Evolutionary conservation across 2,113 vertebrate species (phyloP).

Genomic region (Oriolus oriolus): DNA sequence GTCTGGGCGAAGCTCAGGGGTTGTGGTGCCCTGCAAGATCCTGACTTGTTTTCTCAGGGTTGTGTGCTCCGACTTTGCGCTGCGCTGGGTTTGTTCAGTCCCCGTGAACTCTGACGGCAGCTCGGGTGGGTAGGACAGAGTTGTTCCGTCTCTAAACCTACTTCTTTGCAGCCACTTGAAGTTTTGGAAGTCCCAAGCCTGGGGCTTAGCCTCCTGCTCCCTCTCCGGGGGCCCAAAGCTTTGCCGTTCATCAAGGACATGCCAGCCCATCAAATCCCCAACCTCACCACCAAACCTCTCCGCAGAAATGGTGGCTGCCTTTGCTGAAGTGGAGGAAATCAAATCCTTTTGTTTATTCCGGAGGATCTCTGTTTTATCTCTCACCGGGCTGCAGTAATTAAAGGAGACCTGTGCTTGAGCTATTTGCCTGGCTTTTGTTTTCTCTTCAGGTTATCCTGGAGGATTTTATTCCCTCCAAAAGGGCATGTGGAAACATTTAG

Average conservation of each 20-base stretch:
- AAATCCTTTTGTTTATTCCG: not conserved
- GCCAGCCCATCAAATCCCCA: not conserved
- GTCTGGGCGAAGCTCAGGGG: not conserved
- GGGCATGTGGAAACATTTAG: not conserved
- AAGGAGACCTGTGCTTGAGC: slow-evolving; percentile 17
- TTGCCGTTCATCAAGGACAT: not conserved
- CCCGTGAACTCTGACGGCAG: not conserved
- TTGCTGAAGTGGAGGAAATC: slow-evolving; percentile 14
- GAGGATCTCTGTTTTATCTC: slow-evolving; percentile 63
- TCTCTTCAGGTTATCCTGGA: slow-evolving; percentile 1
- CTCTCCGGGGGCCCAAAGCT: not conserved
- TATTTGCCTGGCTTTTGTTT: not conserved
- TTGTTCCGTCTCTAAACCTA: not conserved
- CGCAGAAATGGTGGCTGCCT: not conserved
- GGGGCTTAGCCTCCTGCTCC: not conserved
- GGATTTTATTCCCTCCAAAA: slow-evolving; percentile 21
- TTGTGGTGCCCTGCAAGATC: not conserved
- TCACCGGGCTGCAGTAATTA: slow-evolving; percentile 39
- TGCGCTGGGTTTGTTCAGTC: not conserved
- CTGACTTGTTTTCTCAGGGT: not conserved
- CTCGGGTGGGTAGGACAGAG: not conserved
- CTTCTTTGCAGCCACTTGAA: not conserved
- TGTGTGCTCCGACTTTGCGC: fast-evolving
- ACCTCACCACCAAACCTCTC: not conserved
- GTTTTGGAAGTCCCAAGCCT: not conserved